Percentiles rank a stretch among this genome's conserved stretches.
Evolutionary conservation across 2,797 vertebrate species (phyloP).

Genomic region (Catamblyrhynchus diadema): DNA sequence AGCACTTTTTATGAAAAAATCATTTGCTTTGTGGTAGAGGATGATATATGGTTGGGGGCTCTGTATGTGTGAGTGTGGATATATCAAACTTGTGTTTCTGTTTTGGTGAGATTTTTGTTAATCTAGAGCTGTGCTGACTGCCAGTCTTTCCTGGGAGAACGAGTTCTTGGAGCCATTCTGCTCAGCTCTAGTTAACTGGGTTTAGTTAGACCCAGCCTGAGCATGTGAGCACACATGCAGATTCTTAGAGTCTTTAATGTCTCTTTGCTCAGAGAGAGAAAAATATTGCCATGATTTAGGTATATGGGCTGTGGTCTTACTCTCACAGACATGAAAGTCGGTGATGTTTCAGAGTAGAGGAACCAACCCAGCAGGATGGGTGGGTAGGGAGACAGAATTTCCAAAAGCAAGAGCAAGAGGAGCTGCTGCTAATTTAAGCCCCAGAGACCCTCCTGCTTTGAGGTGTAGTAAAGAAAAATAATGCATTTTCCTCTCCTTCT

Average conservation of each 20-base stretch:
- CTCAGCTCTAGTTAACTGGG: too few species aligned
- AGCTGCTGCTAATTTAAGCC: not conserved
- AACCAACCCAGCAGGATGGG: not conserved
- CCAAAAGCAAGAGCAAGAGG: not conserved
- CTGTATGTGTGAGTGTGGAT: fast-evolving
- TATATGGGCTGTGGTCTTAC: not conserved
- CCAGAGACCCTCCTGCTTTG: not conserved
- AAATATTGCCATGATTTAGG: not conserved
- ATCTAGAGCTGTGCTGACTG: not conserved
- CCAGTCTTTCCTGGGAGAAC: not conserved
- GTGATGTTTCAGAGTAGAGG: not conserved
- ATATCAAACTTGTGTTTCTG: not conserved
- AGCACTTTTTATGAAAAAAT: not conserved
- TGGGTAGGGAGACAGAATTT: not conserved
- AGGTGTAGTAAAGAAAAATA: not conserved
- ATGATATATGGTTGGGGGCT: not conserved
- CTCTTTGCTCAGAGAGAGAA: not conserved
- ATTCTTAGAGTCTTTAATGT: not conserved
- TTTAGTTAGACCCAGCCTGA: not conserved
- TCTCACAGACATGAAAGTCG: not conserved
- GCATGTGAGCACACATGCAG: fast-evolving
- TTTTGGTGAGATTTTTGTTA: not conserved
- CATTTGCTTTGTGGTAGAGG: not conserved
- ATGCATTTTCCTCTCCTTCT: not conserved
- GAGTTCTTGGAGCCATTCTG: not conserved